Conservation (phyloP, 2,113 vertebrate genomes). For the Rafetus swinhoei region DNA sequence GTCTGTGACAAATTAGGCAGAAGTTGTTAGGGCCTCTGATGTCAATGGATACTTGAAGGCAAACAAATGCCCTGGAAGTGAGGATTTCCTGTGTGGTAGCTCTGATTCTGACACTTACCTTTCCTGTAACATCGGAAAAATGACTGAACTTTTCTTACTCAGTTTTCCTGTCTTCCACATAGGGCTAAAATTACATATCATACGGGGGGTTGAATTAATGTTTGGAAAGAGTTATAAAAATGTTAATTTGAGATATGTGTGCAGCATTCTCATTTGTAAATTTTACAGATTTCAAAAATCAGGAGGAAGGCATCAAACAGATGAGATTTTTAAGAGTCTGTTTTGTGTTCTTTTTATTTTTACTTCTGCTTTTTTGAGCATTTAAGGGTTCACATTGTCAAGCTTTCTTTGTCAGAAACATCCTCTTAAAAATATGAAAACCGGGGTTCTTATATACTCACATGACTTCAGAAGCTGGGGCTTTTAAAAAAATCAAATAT, state of each 20-base stretch:
- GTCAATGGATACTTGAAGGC: constrained; percentile 10
- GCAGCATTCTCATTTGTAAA: background rate
- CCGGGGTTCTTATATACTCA: background rate
- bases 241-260: background rate
- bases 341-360: background rate
- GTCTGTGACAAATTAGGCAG: constrained; percentile 28
- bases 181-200: background rate
- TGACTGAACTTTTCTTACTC: constrained; percentile 3
- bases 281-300: background rate
- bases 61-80: background rate
- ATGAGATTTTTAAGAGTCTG: background rate
- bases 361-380: background rate
- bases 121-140: background rate
- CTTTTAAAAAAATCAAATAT: background rate
- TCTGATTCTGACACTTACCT: constrained; percentile 20
- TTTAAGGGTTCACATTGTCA: background rate
- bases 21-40: constrained; percentile 46
- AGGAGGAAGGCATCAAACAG: background rate
- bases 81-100: background rate
- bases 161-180: background rate
- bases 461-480: background rate
- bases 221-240: background rate
- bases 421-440: too few species aligned
- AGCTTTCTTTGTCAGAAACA: background rate
- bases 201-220: background rate